phyloP scores from a whole-genome alignment of 1,140 invertebrate species.

The Trichoplusia ni region DNA sequence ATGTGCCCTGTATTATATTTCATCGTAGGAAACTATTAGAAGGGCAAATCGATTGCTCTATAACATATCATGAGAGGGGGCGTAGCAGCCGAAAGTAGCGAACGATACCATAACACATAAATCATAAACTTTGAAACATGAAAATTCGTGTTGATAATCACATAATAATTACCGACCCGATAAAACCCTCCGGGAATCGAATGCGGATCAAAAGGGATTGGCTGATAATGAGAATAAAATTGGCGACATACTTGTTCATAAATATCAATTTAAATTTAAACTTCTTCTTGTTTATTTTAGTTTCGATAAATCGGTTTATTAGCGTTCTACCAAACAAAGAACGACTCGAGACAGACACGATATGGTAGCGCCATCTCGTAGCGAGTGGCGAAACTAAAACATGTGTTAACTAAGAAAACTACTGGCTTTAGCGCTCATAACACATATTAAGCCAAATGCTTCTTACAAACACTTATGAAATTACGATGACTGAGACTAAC shows the following conservation, averaged over 20 bases:
- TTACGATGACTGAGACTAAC: conserved; percentile 56
- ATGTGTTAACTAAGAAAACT: conserved; percentile 21
- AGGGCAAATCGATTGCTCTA: conserved; percentile 16
- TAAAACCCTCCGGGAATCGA: conserved; percentile 33
- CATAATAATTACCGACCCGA: conserved; percentile 55
- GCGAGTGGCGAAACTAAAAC: conserved; percentile 39
- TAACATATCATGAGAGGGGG: not conserved
- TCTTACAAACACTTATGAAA: conserved; percentile 60
- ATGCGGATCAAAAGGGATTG: conserved; percentile 28
- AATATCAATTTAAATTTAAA: conserved; percentile 3
- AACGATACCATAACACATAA: conserved; percentile 59
- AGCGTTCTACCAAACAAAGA: not conserved
- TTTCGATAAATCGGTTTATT: conserved; percentile 6
- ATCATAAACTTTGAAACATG: conserved; percentile 66
- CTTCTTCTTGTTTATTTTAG: not conserved
- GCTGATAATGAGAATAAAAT: conserved; percentile 28
- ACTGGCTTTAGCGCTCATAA: not conserved
- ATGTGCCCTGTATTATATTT: not conserved
- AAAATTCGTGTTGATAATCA: conserved; percentile 59
- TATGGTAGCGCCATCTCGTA: conserved; percentile 53
- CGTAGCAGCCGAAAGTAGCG: conserved; percentile 23
- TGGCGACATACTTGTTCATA: conserved; percentile 22
- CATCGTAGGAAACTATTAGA: not conserved
- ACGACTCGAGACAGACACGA: not conserved
- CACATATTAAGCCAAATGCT: conserved; percentile 5